Conservation (phyloP, 2,888 invertebrate species). For the Drosophila aldrichi region DNA sequence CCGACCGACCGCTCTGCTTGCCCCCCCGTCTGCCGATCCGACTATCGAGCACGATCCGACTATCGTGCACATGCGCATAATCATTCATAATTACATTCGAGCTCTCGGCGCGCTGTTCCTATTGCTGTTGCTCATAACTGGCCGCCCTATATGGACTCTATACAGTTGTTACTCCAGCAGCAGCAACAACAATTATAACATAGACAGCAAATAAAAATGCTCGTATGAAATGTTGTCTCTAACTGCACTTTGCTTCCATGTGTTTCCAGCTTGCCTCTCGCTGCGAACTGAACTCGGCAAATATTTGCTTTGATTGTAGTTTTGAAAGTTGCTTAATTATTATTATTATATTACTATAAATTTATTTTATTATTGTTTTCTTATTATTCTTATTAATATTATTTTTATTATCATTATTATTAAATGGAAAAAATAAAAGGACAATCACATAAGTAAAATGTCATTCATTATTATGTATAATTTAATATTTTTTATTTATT, state of each 20-base stretch:
- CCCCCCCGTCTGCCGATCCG: too few relatives aligned
- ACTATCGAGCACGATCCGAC: slow-evolving; percentile 50
- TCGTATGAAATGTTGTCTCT: slow-evolving; percentile 15
- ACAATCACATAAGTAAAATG: too few relatives aligned
- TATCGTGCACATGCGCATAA: slow-evolving; percentile 66
- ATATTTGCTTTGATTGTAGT: too few relatives aligned
- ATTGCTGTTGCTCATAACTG: slow-evolving; percentile 53
- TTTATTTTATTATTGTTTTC: too few relatives aligned
- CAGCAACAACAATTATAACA: slow-evolving; percentile 2
- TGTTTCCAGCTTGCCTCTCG: slow-evolving; percentile 16
- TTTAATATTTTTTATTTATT: too few relatives aligned
- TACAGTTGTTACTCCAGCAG: slow-evolving; percentile 47
- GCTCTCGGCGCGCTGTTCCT: slow-evolving; percentile 15
- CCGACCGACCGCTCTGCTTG: too few relatives aligned
- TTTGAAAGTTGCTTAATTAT: too few relatives aligned
- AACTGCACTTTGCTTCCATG: slow-evolving; percentile 39
- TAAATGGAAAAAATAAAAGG: too few relatives aligned
- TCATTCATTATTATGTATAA: too few relatives aligned
- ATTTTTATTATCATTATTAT: too few relatives aligned
- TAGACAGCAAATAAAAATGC: slow-evolving; percentile 3
- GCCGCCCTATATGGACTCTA: slow-evolving; percentile 47
- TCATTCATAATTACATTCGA: slow-evolving; percentile 74
- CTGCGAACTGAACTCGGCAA: slow-evolving; percentile 8
- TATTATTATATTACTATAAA: too few relatives aligned
- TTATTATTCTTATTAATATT: too few relatives aligned